Percentiles rank a stretch among this genome's conserved stretches.
Conservation (phyloP, 2,797 vertebrate genomes). For the Enteromius radiatus region DNA sequence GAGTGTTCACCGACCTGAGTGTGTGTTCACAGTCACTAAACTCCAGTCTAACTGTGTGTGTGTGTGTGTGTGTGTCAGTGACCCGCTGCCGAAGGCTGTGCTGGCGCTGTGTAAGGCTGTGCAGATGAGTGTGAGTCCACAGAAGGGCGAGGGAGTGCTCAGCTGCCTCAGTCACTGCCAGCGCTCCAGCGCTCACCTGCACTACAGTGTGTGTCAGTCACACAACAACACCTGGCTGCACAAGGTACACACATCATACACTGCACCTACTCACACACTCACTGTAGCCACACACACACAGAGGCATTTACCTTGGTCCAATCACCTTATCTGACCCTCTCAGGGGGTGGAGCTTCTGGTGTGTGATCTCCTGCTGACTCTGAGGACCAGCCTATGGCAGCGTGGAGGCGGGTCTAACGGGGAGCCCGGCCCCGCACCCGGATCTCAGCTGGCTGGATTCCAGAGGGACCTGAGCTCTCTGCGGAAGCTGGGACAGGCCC, state of each 20-base stretch:
- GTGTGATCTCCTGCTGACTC: slow-evolving; percentile 92
- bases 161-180: slow-evolving; percentile 87
- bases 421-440: slow-evolving; percentile 86
- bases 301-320: not conserved
- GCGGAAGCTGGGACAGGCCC: slow-evolving; percentile 88
- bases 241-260: slow-evolving; percentile 74
- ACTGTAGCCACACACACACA: too few species aligned
- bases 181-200: slow-evolving; percentile 88
- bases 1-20: slow-evolving; percentile 53
- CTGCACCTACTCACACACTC: too few species aligned
- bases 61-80: slow-evolving; percentile 73
- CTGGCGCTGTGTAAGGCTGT: slow-evolving; percentile 89
- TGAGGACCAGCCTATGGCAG: slow-evolving; percentile 95
- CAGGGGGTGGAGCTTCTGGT: slow-evolving; percentile 93
- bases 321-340: not conserved
- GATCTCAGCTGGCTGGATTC: slow-evolving; percentile 90
- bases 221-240: slow-evolving; percentile 82
- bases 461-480: slow-evolving; percentile 94
- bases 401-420: slow-evolving; percentile 80
- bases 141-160: slow-evolving; percentile 86
- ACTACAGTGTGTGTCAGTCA: slow-evolving; percentile 86
- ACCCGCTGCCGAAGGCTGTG: slow-evolving; percentile 87
- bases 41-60: not conserved
- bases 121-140: slow-evolving; percentile 85
- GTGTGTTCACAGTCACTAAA: slow-evolving; percentile 6